Evolutionary conservation across 2,888 invertebrate species (phyloP).

Genomic region (Plagodis pulveraria): DNA sequence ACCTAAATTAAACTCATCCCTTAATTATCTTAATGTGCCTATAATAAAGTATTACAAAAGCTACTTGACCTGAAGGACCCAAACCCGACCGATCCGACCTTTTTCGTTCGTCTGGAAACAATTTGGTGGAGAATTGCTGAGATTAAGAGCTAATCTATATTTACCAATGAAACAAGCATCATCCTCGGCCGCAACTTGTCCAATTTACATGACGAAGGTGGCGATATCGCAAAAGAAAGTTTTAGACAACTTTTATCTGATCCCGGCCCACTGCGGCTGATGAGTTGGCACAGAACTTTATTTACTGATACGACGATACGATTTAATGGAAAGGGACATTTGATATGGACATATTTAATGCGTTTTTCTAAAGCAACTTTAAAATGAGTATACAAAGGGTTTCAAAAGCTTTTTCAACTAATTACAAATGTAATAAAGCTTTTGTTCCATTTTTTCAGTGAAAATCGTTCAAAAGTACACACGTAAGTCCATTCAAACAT

Average conservation of each 20-base stretch:
- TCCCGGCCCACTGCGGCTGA: conserved; percentile 76
- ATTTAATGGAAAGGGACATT: conserved; percentile 62
- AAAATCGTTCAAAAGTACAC: conserved; percentile 15
- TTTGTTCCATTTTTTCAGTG: no score
- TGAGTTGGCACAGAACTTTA: conserved; percentile 81
- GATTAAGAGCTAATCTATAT: conserved; percentile 76
- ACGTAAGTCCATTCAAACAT: conserved; percentile 33
- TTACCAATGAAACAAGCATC: conserved; percentile 76
- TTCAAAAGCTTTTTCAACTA: conserved; percentile 1
- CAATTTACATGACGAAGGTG: conserved; percentile 83
- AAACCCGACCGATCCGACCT: conserved; percentile 36
- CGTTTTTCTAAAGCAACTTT: neutral
- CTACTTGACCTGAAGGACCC: conserved; percentile 43
- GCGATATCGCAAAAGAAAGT: conserved; percentile 82
- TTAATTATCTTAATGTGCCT: conserved; percentile 15
- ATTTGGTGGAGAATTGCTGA: conserved; percentile 63
- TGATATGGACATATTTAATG: neutral
- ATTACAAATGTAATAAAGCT: conserved; percentile 1
- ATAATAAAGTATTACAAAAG: conserved; percentile 41
- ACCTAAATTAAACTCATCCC: conserved; percentile 9
- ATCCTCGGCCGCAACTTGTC: conserved; percentile 73
- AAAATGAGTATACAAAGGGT: neutral
- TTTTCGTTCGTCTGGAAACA: conserved; percentile 56
- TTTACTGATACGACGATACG: conserved; percentile 70
- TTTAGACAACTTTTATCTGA: conserved; percentile 80